Conservation (phyloP, 2,113 vertebrate genomes). For the Lycocorax pyrrhopterus region DNA sequence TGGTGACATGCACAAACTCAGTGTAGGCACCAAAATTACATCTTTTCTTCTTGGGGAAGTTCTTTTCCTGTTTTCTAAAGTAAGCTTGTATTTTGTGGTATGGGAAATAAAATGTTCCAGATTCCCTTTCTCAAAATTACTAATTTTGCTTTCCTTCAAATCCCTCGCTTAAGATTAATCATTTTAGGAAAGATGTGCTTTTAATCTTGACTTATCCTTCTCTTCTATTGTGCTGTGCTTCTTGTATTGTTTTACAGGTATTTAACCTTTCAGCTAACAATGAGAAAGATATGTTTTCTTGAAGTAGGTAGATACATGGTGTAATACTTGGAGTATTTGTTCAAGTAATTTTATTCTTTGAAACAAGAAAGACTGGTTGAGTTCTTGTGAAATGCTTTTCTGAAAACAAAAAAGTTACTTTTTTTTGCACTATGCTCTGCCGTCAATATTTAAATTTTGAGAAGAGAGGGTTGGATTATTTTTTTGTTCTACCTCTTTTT, state of each 20-base stretch:
- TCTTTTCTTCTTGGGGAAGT: background rate
- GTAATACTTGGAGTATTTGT: background rate
- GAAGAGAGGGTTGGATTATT: background rate
- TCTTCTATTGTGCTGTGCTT: background rate
- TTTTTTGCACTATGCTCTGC: background rate
- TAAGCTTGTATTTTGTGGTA: background rate
- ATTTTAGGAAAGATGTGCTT: background rate
- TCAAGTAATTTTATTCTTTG: background rate
- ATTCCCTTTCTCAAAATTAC: background rate
- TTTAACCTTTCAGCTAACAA: background rate
- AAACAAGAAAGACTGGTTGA: background rate
- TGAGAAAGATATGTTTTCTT: background rate
- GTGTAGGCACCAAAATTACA: background rate
- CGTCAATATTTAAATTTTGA: background rate
- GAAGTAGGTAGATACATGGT: background rate
- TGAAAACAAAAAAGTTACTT: background rate
- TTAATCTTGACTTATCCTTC: background rate
- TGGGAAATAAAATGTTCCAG: background rate
- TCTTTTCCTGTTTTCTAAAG: background rate
- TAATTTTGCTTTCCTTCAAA: background rate
- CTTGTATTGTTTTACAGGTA: background rate
- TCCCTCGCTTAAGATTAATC: rapidly evolving
- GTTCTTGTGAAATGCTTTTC: background rate
- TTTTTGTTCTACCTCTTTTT: background rate
- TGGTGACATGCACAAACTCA: background rate